Percentiles rank a stretch among this genome's conserved stretches.
Evolutionary conservation across 35 echinoderm and acorn worm genomes (phyloP).

Genomic region (Heliocidaris tuberculata): DNA sequence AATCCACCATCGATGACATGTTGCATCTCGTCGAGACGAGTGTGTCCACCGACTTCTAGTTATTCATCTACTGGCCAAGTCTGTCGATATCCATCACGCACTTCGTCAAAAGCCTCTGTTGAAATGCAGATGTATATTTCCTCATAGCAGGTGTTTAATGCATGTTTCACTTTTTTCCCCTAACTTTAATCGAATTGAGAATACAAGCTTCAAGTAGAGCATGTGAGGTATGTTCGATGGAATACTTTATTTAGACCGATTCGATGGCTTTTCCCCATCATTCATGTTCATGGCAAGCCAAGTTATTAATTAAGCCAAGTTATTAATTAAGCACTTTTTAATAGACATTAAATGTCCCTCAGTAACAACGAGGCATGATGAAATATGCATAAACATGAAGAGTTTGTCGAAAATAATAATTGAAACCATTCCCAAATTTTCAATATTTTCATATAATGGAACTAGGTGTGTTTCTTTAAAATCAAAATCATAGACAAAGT

Average conservation of each 20-base stretch:
- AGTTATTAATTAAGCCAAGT: too few relatives aligned
- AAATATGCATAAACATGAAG: too few relatives aligned
- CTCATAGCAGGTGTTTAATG: background rate
- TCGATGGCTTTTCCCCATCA: background rate
- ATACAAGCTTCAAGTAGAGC: background rate
- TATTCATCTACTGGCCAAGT: background rate
- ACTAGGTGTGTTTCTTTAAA: too few relatives aligned
- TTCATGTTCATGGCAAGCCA: background rate
- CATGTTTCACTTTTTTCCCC: background rate
- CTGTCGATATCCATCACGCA: background rate
- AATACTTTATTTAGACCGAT: background rate
- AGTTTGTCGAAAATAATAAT: too few relatives aligned
- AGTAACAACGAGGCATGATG: too few relatives aligned
- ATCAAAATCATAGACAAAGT: too few relatives aligned
- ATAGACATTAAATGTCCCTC: background rate
- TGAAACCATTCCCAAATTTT: too few relatives aligned
- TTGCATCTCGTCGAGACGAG: background rate
- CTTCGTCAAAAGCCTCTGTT: background rate
- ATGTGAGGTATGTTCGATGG: background rate
- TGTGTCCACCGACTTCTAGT: too few relatives aligned
- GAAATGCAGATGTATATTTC: background rate
- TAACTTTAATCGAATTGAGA: background rate
- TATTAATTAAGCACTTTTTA: background rate
- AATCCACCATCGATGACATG: background rate
- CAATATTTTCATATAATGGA: too few relatives aligned